Base-by-base conservation (phyloP, 2,113 vertebrate genomes). In the Halcyon malimbica region DNA sequence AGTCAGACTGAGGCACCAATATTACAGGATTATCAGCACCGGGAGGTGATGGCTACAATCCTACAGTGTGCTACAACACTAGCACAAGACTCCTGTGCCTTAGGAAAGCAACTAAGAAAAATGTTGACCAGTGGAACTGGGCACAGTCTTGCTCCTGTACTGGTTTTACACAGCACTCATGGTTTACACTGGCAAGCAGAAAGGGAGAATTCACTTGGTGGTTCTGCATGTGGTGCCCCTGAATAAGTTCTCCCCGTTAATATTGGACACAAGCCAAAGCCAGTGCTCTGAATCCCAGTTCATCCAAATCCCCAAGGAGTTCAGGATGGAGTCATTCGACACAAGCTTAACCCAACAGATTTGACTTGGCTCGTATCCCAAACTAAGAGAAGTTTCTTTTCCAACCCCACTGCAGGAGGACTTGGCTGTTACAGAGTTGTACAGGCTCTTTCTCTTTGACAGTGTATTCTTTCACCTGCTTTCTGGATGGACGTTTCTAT, bases 161-260 rank as follows among this genome's bases (percentile, higher is more conserved):
- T 87, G 90, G 78, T 69, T 94, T 89, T 53, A 29, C 83, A 84
- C 3, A 1, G 50, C 54, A 57, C 41, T 85, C 53, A 23, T 77
- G 65, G 63, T 76, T 97, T 84, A 90, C 37, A 24, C 69, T 89
- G 89, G 87, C 65, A 31, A 71, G 62, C 48, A 75, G 69, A 81
- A 94, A 93, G 80, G 60, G 64, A 84, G 69, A 94, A 94, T 80
- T 95, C 46, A 83, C 81, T 91, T 76, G 70, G 50, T 87, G 89
- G 92, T 70, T 92, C 67, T 65, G 62, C 70, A 69, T 50, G 77
- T 4, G 6, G 83, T 79, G 59, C 48, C 87, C 89, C 90, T 50
- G 46, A 85, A 89, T 77, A 39, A 33, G 92, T 95, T 91, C 87
- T 6, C 65, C 89, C 63, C 6, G 3, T 95, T 92, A 74, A 46